These are phyloP conservation scores for Esox lucius DNA, from an alignment of 2,797 vertebrate species.

Conservation along the genomic window DNA sequence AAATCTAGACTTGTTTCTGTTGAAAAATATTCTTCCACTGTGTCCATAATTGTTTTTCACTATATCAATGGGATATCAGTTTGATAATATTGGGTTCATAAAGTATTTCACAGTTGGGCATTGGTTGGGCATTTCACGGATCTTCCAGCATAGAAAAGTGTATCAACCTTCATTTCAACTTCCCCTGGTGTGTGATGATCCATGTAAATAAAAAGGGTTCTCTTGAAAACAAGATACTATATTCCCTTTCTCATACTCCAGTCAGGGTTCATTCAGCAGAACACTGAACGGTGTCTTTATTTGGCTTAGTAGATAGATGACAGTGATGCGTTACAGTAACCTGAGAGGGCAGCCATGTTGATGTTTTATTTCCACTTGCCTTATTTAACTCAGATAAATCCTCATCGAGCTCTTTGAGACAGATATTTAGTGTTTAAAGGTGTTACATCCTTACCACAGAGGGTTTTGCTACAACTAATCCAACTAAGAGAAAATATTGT, in stretches of 20 bases:
- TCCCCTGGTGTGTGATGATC: neutral
- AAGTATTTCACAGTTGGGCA: too few species aligned
- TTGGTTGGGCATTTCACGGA: too few species aligned
- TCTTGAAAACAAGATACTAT: neutral
- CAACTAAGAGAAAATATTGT: conserved; percentile 51
- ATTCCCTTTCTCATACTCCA: neutral
- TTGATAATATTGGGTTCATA: too few species aligned
- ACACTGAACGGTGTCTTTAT: neutral
- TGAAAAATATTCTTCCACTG: too few species aligned
- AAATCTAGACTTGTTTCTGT: too few species aligned
- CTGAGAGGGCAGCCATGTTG: conserved; percentile 31
- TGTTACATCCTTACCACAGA: conserved; percentile 48
- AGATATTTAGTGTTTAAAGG: conserved; percentile 53
- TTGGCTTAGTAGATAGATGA: neutral
- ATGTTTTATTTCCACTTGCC: conserved; percentile 40
- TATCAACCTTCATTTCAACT: too few species aligned
- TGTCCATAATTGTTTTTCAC: too few species aligned
- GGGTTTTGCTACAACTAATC: conserved; percentile 62
- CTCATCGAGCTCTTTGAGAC: conserved; percentile 45
- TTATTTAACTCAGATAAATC: conserved; percentile 59
- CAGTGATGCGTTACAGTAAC: conserved; percentile 4
- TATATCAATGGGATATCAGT: too few species aligned
- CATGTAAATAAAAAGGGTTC: neutral
- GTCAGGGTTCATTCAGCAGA: neutral
- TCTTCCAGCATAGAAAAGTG: too few species aligned